phyloP scores from a whole-genome alignment of 2,113 vertebrate species.

The Toxostoma redivivum region DNA sequence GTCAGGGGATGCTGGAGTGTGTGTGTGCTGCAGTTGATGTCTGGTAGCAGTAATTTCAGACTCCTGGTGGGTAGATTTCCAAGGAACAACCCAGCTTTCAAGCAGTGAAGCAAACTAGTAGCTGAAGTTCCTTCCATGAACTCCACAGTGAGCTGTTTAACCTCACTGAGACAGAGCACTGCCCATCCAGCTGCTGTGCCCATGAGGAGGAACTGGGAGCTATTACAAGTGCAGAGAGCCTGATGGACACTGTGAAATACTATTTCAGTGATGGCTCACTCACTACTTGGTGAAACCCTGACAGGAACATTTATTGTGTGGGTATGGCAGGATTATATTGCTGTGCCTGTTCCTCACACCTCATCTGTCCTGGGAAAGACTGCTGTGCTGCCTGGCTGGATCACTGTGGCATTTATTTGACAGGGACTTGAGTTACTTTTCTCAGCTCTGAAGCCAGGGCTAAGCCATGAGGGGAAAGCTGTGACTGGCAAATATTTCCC shows the following conservation, averaged over 20 bases:
- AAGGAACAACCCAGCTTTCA: not conserved
- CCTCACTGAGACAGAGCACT: not conserved
- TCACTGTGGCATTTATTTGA: not conserved
- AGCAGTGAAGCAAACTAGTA: not conserved
- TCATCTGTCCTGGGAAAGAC: not conserved
- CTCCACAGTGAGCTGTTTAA: not conserved
- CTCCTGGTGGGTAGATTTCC: not conserved
- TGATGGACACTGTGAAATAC: not conserved
- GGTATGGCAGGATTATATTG: not conserved
- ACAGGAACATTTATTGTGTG: not conserved
- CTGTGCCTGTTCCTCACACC: not conserved
- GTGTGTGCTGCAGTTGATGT: not conserved
- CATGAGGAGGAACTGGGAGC: not conserved
- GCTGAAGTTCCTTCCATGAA: not conserved
- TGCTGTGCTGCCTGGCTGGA: not conserved
- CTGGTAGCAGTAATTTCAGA: not conserved
- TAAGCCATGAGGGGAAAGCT: not conserved
- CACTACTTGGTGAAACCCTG: not conserved
- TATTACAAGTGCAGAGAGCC: not conserved
- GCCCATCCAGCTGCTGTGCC: not conserved
- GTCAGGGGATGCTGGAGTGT: not conserved
- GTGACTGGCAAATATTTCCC: not conserved
- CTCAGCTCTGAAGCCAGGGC: not conserved
- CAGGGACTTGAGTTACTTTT: not conserved
- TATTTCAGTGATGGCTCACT: not conserved